Base-by-base conservation (phyloP, 2,797 vertebrate species). In the Acanthornis magna region DNA sequence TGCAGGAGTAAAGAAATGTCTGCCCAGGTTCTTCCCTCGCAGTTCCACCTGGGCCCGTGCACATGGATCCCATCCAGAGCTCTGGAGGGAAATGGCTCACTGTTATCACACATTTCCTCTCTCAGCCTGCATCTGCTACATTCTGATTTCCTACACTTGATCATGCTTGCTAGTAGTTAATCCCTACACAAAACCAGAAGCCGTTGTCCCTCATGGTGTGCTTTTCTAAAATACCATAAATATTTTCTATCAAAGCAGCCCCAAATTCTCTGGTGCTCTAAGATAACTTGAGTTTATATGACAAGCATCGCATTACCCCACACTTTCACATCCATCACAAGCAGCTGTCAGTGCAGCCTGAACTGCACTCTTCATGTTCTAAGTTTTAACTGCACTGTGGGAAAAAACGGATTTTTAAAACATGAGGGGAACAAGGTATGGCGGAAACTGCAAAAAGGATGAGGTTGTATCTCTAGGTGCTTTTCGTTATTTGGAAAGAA, bases 261-360 rank as follows among this genome's bases (percentile, higher is more conserved):
- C 9, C 45, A 50, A 67, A 83, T 76, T 80, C 92, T 87, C 14
- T 34, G 78, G 45, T 93, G 86, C 65, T 73, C 43, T 36, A 23
- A 66, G 75, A 89, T 3, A 73, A 15, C 50, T 87, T 77, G 71
- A 80, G 58, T 72, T 89, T 80, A 12, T 34, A 26, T 20, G 75
- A 30, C 34, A 83, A 50, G 78, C 36, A 83, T 93, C 81, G 85
- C 15, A 1, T 96, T 96, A 91, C 92, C 20, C 74, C 92, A 92
- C 71, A 38, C 57, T 85, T 95, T 10, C 57, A 83, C 43, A 90
- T 80, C 65, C 38, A 54, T 85, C 72, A 72, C n/a, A 22, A 68
- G 54, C 86, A 97, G 89, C 84, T 96, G 96, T 30, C 81, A 71
- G 29, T 11, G 25, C 12, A 73, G 45, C 45, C 57, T 61, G 53